Percentiles rank a stretch among this genome's conserved stretches.
These are phyloP conservation scores for Petrocephalus zakoni DNA, from an alignment of 2,113 vertebrate genomes.

Conservation along the genomic window DNA sequence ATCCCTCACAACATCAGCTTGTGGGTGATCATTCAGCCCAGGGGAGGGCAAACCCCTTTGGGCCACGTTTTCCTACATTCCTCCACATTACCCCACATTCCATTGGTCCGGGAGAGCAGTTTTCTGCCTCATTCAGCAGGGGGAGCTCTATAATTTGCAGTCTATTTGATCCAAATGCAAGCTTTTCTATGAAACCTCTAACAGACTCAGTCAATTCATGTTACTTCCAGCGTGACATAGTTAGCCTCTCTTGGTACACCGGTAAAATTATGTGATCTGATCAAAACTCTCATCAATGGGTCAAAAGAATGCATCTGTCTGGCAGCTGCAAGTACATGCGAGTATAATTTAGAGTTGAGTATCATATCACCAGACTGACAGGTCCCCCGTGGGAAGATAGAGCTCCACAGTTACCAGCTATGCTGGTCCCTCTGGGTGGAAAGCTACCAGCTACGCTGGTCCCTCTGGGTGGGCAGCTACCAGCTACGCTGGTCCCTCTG, in stretches of 20 bases:
- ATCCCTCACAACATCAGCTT: constrained; percentile 12
- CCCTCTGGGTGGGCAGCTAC: background rate
- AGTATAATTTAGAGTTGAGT: background rate
- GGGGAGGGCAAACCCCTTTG: constrained; percentile 11
- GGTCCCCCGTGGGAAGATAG: background rate
- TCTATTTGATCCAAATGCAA: background rate
- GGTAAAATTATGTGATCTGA: background rate
- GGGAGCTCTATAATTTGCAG: constrained; percentile 24
- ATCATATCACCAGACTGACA: background rate
- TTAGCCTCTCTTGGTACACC: background rate
- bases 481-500: background rate
- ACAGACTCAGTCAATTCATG: background rate
- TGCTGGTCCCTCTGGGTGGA: background rate
- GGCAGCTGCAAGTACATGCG: background rate
- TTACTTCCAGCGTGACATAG: background rate
- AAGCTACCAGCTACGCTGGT: background rate
- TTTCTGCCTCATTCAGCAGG: constrained; percentile 24
- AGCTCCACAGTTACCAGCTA: background rate
- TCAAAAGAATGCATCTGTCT: background rate
- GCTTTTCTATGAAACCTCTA: background rate
- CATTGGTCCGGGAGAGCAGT: background rate
- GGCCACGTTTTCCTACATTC: background rate
- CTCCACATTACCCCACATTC: background rate
- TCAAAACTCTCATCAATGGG: background rate
- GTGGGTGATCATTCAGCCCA: constrained; percentile 21